Evolutionary conservation across 2,888 invertebrate genomes (phyloP).

Genomic region (Eristalinus aeneus): DNA sequence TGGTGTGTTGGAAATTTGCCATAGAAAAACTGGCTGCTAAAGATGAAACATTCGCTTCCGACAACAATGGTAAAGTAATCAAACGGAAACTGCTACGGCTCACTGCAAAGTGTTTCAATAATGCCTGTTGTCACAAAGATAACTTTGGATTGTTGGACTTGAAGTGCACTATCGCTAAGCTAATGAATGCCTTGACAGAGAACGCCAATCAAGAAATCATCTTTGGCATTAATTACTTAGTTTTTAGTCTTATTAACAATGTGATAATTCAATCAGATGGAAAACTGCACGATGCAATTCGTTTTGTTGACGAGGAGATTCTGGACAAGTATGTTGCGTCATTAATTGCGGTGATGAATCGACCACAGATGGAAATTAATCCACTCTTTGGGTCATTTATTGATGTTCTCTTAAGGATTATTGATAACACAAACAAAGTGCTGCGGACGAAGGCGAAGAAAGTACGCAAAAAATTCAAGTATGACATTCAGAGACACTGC

Average conservation of each 20-base stretch:
- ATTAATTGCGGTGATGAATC: constrained; percentile 72
- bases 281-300: constrained; percentile 61
- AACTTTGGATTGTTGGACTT: constrained; percentile 75
- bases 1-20: constrained; percentile 77
- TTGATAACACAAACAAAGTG: constrained; percentile 75
- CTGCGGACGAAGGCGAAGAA: constrained; percentile 66
- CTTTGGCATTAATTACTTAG: constrained; percentile 76
- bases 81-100: constrained; percentile 77
- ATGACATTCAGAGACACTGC: constrained; percentile 68
- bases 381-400: constrained; percentile 74
- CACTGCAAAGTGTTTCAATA: constrained; percentile 77
- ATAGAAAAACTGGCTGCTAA: constrained; percentile 75
- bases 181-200: constrained; percentile 69
- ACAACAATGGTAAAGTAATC: constrained; percentile 75
- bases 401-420: constrained; percentile 75
- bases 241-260: constrained; percentile 78
- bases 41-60: constrained; percentile 70
- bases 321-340: constrained; percentile 76
- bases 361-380: constrained; percentile 14
- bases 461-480: constrained; percentile 74
- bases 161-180: constrained; percentile 74
- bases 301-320: constrained; percentile 75
- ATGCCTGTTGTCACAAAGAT: constrained; percentile 75
- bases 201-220: constrained; percentile 67
- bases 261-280: constrained; percentile 71